phyloP scores from a whole-genome alignment of 2,113 vertebrate species.

The Gila orcuttii region DNA sequence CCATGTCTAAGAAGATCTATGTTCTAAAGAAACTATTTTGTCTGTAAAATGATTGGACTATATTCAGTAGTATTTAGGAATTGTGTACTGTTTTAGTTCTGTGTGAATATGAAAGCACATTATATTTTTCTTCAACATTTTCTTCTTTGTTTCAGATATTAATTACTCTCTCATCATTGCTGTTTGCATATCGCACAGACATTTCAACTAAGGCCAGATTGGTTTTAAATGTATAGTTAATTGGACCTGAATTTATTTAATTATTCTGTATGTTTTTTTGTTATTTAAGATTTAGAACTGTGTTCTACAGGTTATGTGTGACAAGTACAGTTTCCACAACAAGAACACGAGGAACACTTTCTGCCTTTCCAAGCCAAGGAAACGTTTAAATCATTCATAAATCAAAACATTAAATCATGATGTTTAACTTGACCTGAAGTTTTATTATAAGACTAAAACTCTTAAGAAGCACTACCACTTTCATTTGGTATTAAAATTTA shows the following conservation, averaged over 20 bases:
- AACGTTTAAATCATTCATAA: neutral
- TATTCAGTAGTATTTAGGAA: slow-evolving; percentile 27
- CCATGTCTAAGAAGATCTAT: slow-evolving; percentile 26
- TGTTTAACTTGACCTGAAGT: neutral
- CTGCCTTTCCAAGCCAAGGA: slow-evolving; percentile 39
- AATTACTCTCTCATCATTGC: neutral
- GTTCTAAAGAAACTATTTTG: slow-evolving; percentile 36
- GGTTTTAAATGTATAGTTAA: slow-evolving; percentile 14
- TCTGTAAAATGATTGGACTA: slow-evolving; percentile 42
- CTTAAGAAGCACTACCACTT: neutral
- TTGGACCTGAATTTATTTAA: neutral
- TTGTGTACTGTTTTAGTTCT: slow-evolving; percentile 39
- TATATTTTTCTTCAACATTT: neutral
- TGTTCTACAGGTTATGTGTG: neutral
- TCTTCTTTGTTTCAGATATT: neutral
- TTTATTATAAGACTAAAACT: neutral
- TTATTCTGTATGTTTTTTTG: neutral
- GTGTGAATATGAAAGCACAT: slow-evolving; percentile 30
- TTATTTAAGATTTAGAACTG: slow-evolving; percentile 2
- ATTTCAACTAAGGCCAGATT: neutral
- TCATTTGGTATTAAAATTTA: neutral
- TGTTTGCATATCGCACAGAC: neutral
- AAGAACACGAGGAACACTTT: neutral
- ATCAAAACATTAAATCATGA: neutral
- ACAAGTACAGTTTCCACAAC: neutral